Evolutionary conservation across 2,888 invertebrate species (phyloP), one percentile per base, ranked within the genome.

Genomic region (Agonopterix arenella): DNA sequence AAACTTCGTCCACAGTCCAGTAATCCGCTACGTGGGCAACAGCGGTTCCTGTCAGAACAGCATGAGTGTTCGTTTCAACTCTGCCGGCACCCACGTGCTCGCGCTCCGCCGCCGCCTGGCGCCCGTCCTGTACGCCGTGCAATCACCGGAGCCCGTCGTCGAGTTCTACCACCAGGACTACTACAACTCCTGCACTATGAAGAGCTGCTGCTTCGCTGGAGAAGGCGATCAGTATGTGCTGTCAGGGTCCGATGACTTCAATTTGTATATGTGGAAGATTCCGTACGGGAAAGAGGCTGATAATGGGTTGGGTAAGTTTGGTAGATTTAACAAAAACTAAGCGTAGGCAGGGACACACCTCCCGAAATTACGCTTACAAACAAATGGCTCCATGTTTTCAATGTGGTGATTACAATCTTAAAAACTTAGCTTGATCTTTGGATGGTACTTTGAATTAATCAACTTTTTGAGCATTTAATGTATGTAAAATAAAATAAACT

Each of bases 131-230:
- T 98, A 96, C 70, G 84, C 91, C 0, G 91, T 93, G 0, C 90
- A 93, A 57, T 92, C 92, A 0, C 88, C 94, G 0, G 91, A 91
- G 43, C 93, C 95, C 0, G 81, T 95, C 28, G 96, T 94, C 36
- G 95, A 97, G 77, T 97, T 98, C 82, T 96, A 97, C 76, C 96
- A 97, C 74, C 45, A 52, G 45, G 96, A 96, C 55, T 98, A 98
- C 78, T 97, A 96, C 70, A 98, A 98, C 79, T 96, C 96, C 0
- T 98, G 98, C 73, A 98, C 98, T 0, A 97, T 98, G 97, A 98
- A 98, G 84, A 97, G 97, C 57, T 97, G 98, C 70, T 95, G 94
- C 56, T 98, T 98, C 81, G 97, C 97, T 11, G 98, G 98, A 0
- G 94, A 95, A 43, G 91, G 93, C 37, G 98, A 98, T 68, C 93